Evolutionary conservation across 30 jellyfish, hydroid and myxozoan genomes (phyloP), one percentile per base, ranked within the genome.

Genomic region (Pseudorhiza aurosa): DNA sequence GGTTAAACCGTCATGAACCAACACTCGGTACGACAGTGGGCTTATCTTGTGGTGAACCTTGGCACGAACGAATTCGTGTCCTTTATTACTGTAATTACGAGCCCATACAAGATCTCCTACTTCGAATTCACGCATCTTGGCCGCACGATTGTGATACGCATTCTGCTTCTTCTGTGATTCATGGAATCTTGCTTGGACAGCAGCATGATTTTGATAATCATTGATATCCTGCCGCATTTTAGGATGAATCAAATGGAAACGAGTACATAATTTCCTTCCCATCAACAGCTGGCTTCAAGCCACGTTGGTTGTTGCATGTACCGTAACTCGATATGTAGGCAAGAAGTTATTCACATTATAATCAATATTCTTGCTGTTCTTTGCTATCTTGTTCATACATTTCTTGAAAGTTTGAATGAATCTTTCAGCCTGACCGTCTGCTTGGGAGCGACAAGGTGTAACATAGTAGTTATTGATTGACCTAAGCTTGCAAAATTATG

Each of bases 381-480:
- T 57, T 47, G 88, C 88, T 79, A 75, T 75, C 79, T 75, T 75
- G 69, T 75, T 75, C 79, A 58, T 75, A 39, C 88, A 75, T 37
- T 75, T 75, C 37, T 75, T 75, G 85, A 75, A 75, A 47, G 88
- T 75, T 75, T 75, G 79, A 75, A 75, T 75, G 64, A 75, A 75
- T 39, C 88, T 75, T 49, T 56, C 78, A 31, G 79, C 88, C 76
- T 47, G 79, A 30, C 88, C 88, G 44, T 75, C 37, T 42, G 78
- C 88, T 75, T 51, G 88, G 19, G 88, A 70, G 87, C 53, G 87
- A 73, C 53, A 73, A 29, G 90, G 90, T 62, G 90, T 77, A 77
- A 77, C 90, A 49, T 77, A 55, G 74, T 73, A 77, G 74, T 77
- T 62, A 62, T 62, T 77, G 81, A 77, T 62, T 77, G 82, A 72